Evolutionary conservation across 2,888 invertebrate genomes (phyloP).

Genomic region (Chaetogeoica ovagalla): DNA sequence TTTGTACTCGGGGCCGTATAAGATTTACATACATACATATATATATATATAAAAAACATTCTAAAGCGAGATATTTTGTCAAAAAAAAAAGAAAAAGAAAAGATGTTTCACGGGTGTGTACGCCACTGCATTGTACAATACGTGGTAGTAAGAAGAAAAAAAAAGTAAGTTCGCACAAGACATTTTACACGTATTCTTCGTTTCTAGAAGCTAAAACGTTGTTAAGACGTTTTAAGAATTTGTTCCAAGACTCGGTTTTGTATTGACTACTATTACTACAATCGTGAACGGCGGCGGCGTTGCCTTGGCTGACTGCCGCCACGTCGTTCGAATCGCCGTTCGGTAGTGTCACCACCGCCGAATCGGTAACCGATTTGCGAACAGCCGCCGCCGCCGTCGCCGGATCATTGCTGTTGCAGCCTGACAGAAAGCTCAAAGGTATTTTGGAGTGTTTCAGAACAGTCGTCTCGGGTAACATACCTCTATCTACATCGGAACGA

Average conservation of each 20-base stretch:
- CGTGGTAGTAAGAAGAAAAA: no score
- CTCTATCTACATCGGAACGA: constrained; percentile 52
- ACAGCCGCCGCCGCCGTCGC: not conserved
- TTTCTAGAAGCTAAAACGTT: constrained; percentile 62
- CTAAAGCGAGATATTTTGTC: not conserved
- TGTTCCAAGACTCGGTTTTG: constrained; percentile 60
- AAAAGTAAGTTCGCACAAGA: not conserved
- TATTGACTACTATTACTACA: not conserved
- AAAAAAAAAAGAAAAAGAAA: not conserved
- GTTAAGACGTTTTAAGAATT: constrained; percentile 62
- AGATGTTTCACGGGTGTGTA: not conserved
- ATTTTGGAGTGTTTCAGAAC: constrained; percentile 55
- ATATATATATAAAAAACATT: no score
- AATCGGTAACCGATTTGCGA: not conserved
- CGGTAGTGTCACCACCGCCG: not conserved
- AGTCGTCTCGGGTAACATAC: constrained; percentile 34
- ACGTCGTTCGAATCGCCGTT: not conserved
- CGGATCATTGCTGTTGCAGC: no score
- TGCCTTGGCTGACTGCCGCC: no score
- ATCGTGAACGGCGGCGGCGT: no score
- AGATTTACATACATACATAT: no score
- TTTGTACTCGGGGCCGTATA: no score
- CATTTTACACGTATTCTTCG: constrained; percentile 61
- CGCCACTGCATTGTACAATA: no score
- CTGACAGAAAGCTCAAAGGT: constrained; percentile 43